Conservation (phyloP, 2,888 invertebrate species). For the Drosophila cracens region DNA sequence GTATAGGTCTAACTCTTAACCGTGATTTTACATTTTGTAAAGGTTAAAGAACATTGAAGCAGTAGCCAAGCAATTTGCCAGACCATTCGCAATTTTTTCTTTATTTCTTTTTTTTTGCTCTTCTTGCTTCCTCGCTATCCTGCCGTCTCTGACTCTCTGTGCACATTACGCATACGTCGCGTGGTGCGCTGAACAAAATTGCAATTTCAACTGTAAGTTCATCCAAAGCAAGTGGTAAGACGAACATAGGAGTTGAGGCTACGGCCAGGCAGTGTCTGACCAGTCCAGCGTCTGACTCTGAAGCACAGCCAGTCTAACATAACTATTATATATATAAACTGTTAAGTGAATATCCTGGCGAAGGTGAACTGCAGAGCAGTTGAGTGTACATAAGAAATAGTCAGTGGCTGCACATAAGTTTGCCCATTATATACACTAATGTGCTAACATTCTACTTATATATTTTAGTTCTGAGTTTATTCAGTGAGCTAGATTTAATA, state of each 20-base stretch:
- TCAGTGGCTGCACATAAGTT: slow-evolving; percentile 7
- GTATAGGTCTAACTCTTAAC: background rate
- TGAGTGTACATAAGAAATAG: slow-evolving; percentile 5
- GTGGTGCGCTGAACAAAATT: slow-evolving; percentile 39
- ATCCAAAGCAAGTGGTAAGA: slow-evolving; percentile 36
- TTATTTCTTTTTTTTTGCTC: slow-evolving; percentile 1
- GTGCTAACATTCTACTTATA: background rate
- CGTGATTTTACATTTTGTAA: slow-evolving; percentile 53
- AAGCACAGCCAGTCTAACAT: slow-evolving; percentile 9
- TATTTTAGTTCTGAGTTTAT: background rate
- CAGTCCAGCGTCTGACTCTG: slow-evolving; percentile 1
- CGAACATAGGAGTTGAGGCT: slow-evolving; percentile 1
- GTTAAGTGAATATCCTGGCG: slow-evolving; percentile 2
- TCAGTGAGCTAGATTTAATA: background rate
- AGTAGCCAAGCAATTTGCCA: slow-evolving; percentile 43
- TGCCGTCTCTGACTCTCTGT: background rate
- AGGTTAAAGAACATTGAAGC: slow-evolving; percentile 42
- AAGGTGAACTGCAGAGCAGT: background rate
- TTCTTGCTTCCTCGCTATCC: background rate
- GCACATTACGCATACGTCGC: slow-evolving; percentile 67
- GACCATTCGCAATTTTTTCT: slow-evolving; percentile 29
- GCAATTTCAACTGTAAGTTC: slow-evolving; percentile 55
- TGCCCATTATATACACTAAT: slow-evolving; percentile 10
- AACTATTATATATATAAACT: slow-evolving; percentile 4
- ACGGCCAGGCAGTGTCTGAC: slow-evolving; percentile 9